A percentile compares a stretch with the other conserved stretches of the same genome.
Conservation (phyloP, 2,797 vertebrate genomes). For the Petrocephalus sullivani region DNA sequence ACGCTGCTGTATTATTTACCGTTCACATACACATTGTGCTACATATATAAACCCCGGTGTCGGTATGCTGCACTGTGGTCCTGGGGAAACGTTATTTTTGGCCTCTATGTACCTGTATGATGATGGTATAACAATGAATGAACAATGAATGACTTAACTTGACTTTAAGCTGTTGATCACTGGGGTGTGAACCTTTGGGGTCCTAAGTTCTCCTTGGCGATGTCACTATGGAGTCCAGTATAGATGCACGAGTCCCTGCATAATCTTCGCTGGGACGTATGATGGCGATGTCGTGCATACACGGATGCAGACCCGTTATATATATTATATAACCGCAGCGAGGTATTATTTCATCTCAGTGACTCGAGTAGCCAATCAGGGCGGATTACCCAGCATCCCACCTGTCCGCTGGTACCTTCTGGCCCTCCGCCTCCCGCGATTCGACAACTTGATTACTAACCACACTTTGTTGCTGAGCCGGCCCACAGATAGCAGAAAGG, state of each 20-base stretch:
- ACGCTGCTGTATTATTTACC: background rate
- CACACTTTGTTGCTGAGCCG: background rate
- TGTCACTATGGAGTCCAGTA: background rate
- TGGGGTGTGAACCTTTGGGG: background rate
- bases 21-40: background rate
- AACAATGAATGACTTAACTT: background rate
- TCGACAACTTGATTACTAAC: background rate
- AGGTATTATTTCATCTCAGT: background rate
- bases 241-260: no score
- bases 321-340: background rate
- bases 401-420: background rate
- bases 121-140: background rate
- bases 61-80: background rate
- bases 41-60: background rate
- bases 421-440: background rate
- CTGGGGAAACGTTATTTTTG: background rate
- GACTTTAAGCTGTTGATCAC: background rate
- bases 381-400: background rate
- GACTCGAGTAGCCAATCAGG: background rate
- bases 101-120: background rate
- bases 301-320: background rate
- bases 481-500: background rate
- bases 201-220: background rate
- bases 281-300: background rate
- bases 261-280: background rate